Evolutionary conservation across 2,113 vertebrate genomes (phyloP).

Genomic region (Microcebus griseorufus): DNA sequence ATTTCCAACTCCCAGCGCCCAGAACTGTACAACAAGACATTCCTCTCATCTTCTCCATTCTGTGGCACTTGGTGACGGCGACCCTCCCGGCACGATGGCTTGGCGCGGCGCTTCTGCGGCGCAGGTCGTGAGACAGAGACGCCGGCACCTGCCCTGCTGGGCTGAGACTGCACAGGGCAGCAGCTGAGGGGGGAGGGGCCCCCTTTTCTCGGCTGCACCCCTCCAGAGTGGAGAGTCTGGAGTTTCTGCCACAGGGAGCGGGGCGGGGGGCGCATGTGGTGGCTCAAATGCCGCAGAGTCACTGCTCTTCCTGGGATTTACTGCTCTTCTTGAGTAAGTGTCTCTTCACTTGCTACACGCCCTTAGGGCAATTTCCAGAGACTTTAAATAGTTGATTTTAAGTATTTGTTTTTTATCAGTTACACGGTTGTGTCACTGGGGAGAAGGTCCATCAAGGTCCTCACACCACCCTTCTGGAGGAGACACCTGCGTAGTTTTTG

Average conservation of each 20-base stretch:
- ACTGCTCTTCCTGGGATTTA: fast-evolving
- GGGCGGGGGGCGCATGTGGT: fast-evolving
- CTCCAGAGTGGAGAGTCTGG: neutral
- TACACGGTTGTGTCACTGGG: neutral
- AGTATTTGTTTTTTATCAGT: neutral
- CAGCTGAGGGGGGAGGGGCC: neutral
- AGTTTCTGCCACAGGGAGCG: neutral
- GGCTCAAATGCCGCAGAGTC: neutral
- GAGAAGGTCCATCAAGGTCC: neutral
- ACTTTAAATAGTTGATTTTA: neutral
- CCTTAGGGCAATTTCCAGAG: neutral
- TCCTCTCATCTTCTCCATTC: neutral
- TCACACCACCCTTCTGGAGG: neutral
- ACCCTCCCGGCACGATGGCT: neutral
- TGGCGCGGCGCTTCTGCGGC: fast-evolving
- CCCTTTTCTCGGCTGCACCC: neutral
- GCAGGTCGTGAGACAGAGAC: neutral
- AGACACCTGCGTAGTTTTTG: too few species aligned
- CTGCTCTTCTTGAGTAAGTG: too few species aligned
- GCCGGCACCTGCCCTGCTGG: neutral
- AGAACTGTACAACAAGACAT: neutral
- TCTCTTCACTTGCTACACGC: neutral
- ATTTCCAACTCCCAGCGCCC: fast-evolving
- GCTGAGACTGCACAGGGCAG: neutral
- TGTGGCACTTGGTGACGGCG: neutral